Evolutionary conservation across 1,140 invertebrate genomes (phyloP), one percentile per base, ranked within the genome.

Genomic region (Drosophila willistoni): DNA sequence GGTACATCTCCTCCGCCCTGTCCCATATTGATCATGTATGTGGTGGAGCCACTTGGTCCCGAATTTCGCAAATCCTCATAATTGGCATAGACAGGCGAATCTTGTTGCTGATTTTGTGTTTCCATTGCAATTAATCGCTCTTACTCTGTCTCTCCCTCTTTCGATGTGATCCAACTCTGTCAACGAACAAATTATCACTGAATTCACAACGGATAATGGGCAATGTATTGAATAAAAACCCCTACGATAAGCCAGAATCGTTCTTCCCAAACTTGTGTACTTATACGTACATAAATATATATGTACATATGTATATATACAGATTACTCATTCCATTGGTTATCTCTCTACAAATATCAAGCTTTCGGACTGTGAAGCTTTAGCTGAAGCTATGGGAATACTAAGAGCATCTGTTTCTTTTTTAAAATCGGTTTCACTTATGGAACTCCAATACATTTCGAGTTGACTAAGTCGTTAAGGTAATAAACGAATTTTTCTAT

Each of bases 1-100:
- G 60, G 33, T 0, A 34, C 0, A 12, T 25, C 39, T 9, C 17
- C 68, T 0, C 56, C 47, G 7, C 73, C 4, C 17, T 42, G 47
- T 1, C 55, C 39, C 55, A 85, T 78, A 22, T 70, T 71, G 47
- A 85, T 71, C 57, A 75, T 71, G 36, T 85, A 81, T n/a, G 64
- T 56, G 33, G 68, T 75, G 10, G 82, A 78, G 22, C 82, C 66
- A 7, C 63, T 71, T 0, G 75, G 29, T 7, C 76, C 81, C 12
- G 81, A 85, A 42, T 73, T 56, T 0, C 81, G 73, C 62, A 85
- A 64, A 57, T 86, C 78, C 78, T 86, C 81, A 13, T 85, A 85
- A 36, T 85, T 85, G 59, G 82, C 78, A 33, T 85, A 85, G 12
- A 83, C 55, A 2, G 81, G 69, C 3, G 77, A 68, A 34, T 76